Evolutionary conservation across 2,888 invertebrate species (phyloP).

Genomic region (Linnaemya tessellans): DNA sequence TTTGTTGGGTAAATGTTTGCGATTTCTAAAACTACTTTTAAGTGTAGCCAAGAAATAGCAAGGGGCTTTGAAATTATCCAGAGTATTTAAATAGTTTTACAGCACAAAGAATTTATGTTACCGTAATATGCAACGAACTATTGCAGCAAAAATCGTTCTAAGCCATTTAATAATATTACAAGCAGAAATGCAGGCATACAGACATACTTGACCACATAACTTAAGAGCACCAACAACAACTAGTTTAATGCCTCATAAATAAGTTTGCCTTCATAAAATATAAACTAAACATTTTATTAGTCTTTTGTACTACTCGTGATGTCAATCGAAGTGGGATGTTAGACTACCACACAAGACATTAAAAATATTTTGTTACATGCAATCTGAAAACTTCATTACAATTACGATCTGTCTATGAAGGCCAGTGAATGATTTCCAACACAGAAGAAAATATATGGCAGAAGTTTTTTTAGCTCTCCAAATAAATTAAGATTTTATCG

Average conservation of each 20-base stretch:
- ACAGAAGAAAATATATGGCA: no score
- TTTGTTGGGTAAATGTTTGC: not conserved
- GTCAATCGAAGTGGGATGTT: no score
- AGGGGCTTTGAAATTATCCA: constrained; percentile 6
- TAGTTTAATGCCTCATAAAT: constrained; percentile 60
- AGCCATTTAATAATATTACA: constrained; percentile 51
- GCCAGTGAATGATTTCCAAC: no score
- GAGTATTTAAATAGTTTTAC: constrained; percentile 39
- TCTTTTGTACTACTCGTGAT: no score
- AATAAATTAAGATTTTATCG: no score
- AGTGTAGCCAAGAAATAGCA: constrained; percentile 25
- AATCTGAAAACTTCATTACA: no score
- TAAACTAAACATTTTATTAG: not conserved
- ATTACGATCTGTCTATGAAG: no score
- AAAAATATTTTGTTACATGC: no score
- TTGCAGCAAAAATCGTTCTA: constrained; percentile 39
- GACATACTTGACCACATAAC: no score
- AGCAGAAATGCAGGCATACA: no score
- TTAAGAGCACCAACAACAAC: constrained; percentile 32
- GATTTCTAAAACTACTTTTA: not conserved
- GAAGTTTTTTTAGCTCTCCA: no score
- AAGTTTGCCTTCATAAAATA: constrained; percentile 18
- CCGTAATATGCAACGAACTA: not conserved
- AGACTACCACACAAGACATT: no score
- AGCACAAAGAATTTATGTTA: constrained; percentile 2